phyloP scores from a whole-genome alignment of 2,888 invertebrate species.

The Eumacrocentrus americanus region DNA sequence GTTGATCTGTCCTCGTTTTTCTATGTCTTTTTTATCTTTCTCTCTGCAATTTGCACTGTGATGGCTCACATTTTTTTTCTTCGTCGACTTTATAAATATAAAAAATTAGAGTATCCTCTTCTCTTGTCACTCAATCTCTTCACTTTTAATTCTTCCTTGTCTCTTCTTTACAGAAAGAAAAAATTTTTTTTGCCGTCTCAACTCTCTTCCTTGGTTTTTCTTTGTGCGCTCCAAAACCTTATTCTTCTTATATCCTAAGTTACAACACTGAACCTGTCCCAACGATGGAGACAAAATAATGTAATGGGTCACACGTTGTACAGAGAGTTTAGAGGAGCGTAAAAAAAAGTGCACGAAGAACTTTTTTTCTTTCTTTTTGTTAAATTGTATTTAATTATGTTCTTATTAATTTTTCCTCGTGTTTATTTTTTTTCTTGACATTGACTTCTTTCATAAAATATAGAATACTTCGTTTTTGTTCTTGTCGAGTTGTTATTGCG shows the following conservation, averaged over 20 bases:
- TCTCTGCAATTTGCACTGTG: constrained; percentile 24
- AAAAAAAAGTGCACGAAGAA: constrained; percentile 44
- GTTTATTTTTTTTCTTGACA: constrained; percentile 12
- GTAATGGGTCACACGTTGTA: constrained; percentile 54
- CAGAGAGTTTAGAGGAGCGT: constrained; percentile 39
- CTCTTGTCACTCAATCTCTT: constrained; percentile 2
- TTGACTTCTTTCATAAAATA: neutral
- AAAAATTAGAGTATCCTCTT: constrained; percentile 17
- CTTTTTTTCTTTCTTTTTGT: constrained; percentile 19
- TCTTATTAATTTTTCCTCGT: neutral
- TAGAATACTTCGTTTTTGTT: neutral
- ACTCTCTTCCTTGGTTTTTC: constrained; percentile 33
- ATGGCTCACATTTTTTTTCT: neutral
- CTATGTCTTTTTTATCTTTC: constrained; percentile 30
- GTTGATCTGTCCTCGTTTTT: constrained; percentile 19
- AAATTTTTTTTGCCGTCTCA: constrained; percentile 4
- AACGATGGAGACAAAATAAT: constrained; percentile 56
- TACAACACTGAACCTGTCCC: constrained; percentile 60
- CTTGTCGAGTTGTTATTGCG: no score
- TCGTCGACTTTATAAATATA: constrained; percentile 19
- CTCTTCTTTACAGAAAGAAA: neutral
- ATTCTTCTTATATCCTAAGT: constrained; percentile 56
- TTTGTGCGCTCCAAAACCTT: constrained; percentile 51
- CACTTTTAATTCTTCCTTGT: neutral
- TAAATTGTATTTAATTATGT: constrained; percentile 3